A percentile compares a stretch with the other conserved stretches of the same genome.
phyloP scores from a whole-genome alignment of 2,888 invertebrate species.

The Chloromyia formosa region DNA sequence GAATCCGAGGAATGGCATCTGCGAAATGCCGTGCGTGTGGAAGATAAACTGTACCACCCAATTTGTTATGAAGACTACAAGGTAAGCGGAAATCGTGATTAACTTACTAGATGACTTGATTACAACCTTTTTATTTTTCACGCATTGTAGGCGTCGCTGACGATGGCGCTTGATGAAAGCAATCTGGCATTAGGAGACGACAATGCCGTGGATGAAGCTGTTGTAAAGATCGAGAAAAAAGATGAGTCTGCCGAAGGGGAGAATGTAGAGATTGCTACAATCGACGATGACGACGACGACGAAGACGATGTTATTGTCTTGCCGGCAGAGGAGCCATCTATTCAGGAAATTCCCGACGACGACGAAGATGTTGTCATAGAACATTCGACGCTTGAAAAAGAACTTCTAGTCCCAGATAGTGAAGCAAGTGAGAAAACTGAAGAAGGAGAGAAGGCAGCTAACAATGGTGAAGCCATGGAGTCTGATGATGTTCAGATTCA shows the following conservation, averaged over 20 bases:
- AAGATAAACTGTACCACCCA: conserved; percentile 86
- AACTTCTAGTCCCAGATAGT: conserved; percentile 29
- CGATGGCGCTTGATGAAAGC: conserved; percentile 53
- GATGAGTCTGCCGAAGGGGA: conserved; percentile 47
- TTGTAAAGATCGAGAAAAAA: conserved; percentile 56
- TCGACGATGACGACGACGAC: conserved; percentile 65
- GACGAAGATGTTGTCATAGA: conserved; percentile 64
- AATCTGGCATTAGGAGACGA: conserved; percentile 53
- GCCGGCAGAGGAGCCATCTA: conserved; percentile 72
- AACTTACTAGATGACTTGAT: not conserved
- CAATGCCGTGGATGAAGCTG: conserved; percentile 59
- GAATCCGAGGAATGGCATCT: conserved; percentile 98
- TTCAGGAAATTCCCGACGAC: conserved; percentile 70
- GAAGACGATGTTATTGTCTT: conserved; percentile 77
- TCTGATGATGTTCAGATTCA: conserved; percentile 64
- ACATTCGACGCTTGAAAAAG: conserved; percentile 26
- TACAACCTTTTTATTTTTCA: not conserved
- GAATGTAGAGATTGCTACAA: conserved; percentile 48
- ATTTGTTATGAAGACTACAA: conserved; percentile 88
- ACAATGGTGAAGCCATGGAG: conserved; percentile 53
- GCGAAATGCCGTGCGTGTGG: conserved; percentile 79
- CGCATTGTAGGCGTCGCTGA: conserved; percentile 55
- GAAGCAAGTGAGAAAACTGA: conserved; percentile 8
- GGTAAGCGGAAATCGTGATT: conserved; percentile 63
- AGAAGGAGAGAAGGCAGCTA: not conserved